phyloP scores from a whole-genome alignment of 2,113 vertebrate species.

The Turdus rufiventris region DNA sequence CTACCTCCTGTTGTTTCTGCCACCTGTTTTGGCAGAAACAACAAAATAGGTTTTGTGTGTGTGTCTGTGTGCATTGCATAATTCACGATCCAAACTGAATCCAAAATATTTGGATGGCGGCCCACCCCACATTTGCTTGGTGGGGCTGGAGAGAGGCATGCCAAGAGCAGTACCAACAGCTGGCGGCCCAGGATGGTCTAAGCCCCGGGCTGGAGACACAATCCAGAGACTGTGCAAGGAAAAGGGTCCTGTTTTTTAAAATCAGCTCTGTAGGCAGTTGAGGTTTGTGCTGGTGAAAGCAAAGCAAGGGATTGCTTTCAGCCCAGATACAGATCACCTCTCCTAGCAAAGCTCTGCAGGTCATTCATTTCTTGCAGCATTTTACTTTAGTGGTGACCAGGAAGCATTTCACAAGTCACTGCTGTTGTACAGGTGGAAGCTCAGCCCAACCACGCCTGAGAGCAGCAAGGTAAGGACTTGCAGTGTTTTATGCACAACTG shows the following conservation, averaged over 20 bases:
- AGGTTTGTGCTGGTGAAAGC: neutral
- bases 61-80: neutral
- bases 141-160: neutral
- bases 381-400: neutral
- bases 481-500: neutral
- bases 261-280: neutral
- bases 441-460: neutral
- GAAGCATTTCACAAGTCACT: neutral
- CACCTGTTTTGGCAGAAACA: conserved; percentile 3
- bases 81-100: neutral
- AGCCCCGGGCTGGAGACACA: neutral
- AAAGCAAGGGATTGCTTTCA: neutral
- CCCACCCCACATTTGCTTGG: neutral
- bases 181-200: neutral
- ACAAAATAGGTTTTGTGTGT: neutral
- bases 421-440: neutral
- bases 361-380: neutral
- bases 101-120: neutral
- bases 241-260: neutral
- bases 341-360: neutral
- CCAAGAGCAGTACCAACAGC: conserved; percentile 17
- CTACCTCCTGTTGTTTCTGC: neutral
- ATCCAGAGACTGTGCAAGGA: neutral
- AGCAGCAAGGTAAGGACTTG: neutral
- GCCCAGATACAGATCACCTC: neutral